Conservation (phyloP, 2,113 vertebrate genomes). For the Isurus oxyrinchus region DNA sequence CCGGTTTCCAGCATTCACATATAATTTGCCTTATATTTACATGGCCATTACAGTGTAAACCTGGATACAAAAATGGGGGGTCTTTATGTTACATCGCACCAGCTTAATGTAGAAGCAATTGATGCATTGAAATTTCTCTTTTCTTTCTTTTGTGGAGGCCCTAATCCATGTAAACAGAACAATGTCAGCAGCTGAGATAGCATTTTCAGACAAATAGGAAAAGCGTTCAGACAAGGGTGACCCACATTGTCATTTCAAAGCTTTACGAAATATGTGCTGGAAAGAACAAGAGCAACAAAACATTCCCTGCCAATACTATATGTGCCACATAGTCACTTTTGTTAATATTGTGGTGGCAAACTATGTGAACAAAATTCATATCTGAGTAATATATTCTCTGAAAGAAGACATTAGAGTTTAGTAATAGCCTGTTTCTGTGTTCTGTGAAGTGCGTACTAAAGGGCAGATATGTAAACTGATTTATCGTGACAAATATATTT, state of each 20-base stretch:
- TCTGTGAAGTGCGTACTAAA: too few relatives aligned
- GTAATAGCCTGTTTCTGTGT: neutral
- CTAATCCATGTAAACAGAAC: neutral
- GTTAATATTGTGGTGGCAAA: neutral
- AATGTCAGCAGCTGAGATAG: neutral
- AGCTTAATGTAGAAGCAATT: neutral
- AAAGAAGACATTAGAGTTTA: neutral
- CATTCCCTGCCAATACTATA: neutral
- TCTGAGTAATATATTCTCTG: neutral
- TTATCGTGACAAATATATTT: neutral
- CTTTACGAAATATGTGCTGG: neutral
- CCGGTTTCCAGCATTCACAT: neutral
- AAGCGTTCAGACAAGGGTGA: neutral
- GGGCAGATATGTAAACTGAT: conserved; percentile 1
- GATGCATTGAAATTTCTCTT: neutral
- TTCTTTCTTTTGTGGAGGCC: neutral
- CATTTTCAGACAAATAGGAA: neutral
- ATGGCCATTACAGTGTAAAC: neutral
- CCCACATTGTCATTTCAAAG: neutral
- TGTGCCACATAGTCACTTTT: neutral
- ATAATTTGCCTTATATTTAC: neutral
- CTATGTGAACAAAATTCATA: neutral
- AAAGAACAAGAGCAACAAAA: neutral
- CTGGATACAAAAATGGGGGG: neutral
- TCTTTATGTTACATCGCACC: neutral